These are phyloP conservation scores for Takifugu flavidus DNA, from an alignment of 2,113 vertebrate genomes.

Conservation along the genomic window DNA sequence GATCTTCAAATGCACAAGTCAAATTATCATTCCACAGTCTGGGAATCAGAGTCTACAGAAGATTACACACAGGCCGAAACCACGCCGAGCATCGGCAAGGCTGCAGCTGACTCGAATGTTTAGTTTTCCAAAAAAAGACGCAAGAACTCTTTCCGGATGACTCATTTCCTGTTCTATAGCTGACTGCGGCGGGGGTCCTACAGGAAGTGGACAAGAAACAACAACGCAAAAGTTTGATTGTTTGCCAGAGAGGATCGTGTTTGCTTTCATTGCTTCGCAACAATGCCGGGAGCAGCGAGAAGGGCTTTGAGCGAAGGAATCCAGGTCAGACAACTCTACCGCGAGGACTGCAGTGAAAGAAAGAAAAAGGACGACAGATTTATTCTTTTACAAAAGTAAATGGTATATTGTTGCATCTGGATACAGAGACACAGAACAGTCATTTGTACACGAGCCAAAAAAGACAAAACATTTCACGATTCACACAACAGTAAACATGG, in stretches of 20 bases:
- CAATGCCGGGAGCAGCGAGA: slow-evolving; percentile 34
- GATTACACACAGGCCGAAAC: slow-evolving; percentile 26
- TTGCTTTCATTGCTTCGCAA: slow-evolving; percentile 38
- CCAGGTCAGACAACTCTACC: slow-evolving; percentile 44
- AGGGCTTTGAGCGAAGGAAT: slow-evolving; percentile 47
- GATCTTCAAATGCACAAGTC: slow-evolving; percentile 23
- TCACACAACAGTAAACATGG: slow-evolving; percentile 34
- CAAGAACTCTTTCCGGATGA: slow-evolving; percentile 21
- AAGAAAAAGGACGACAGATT: slow-evolving; percentile 24
- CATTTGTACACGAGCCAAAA: slow-evolving; percentile 52
- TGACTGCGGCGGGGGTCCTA: slow-evolving; percentile 10
- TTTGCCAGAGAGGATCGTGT: slow-evolving; percentile 39
- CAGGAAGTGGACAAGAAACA: slow-evolving; percentile 51
- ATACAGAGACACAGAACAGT: slow-evolving; percentile 51
- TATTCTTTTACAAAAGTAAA: slow-evolving; percentile 53
- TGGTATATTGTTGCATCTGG: slow-evolving; percentile 52
- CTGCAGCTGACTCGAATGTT: slow-evolving; percentile 12
- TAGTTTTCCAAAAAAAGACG: slow-evolving; percentile 36
- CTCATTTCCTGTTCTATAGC: slow-evolving; percentile 44
- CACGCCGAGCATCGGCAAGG: slow-evolving; percentile 1
- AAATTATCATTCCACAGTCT: slow-evolving; percentile 36
- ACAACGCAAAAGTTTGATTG: slow-evolving; percentile 24
- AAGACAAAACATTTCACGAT: slow-evolving; percentile 48
- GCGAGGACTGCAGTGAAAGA: slow-evolving; percentile 1
- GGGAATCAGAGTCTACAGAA: slow-evolving; percentile 22